Evolutionary conservation across 2,888 invertebrate species (phyloP).

Genomic region (Apomyelois bistriatella): DNA sequence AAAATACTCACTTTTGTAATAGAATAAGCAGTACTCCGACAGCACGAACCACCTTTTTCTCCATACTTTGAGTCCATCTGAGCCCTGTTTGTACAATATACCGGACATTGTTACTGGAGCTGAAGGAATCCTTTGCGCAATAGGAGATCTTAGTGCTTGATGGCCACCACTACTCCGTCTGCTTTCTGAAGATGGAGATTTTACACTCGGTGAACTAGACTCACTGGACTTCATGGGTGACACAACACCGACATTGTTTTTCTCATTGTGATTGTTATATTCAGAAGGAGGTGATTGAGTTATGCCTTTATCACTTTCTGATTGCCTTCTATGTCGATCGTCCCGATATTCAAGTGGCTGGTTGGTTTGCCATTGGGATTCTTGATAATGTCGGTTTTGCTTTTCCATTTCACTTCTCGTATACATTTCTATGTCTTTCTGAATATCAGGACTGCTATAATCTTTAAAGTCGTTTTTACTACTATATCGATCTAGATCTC

Average conservation of each 20-base stretch:
- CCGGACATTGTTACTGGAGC: conserved; percentile 93
- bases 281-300: conserved; percentile 59
- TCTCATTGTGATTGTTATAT: conserved; percentile 51
- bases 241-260: conserved; percentile 45
- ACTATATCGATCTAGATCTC: conserved; percentile 69
- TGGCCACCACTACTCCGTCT: conserved; percentile 73
- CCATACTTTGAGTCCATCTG: conserved; percentile 96
- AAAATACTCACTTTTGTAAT: conserved; percentile 89
- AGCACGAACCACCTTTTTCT: conserved; percentile 97
- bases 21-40: conserved; percentile 95
- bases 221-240: conserved; percentile 75
- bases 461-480: conserved; percentile 70
- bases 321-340: conserved; percentile 52
- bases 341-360: conserved; percentile 58
- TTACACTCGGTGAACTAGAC: conserved; percentile 67
- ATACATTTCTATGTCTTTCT: conserved; percentile 61
- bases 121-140: conserved; percentile 90
- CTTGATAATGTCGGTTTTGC: conserved; percentile 58
- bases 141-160: conserved; percentile 87
- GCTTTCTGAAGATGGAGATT: conserved; percentile 74
- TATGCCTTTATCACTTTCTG: conserved; percentile 54
- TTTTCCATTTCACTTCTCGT: conserved; percentile 63
- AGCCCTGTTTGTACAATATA: conserved; percentile 95
- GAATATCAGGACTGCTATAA: conserved; percentile 62
- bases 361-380: conserved; percentile 63